Base-by-base conservation (phyloP, 2,797 vertebrate species). In the Channa striata region DNA sequence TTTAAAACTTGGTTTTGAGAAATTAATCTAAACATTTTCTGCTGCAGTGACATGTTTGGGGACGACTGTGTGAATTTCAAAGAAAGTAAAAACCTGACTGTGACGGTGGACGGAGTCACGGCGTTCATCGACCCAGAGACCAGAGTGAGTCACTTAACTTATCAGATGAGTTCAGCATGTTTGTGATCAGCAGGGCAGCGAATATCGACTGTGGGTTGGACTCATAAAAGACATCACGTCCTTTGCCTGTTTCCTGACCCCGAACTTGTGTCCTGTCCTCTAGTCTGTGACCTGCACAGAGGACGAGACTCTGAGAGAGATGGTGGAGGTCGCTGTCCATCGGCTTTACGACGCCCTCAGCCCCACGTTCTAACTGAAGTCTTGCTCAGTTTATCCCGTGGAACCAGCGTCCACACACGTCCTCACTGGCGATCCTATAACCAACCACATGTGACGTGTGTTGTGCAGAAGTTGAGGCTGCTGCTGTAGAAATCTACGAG, bases 21-120 rank as follows among this genome's bases (percentile, higher is more conserved):
- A 4, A 30, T 30, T 4, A 30, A 30, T 30, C n/a, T n/a, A n/a
- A n/a, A n/a, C n/a, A 10, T 61, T 74, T 14, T 77, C 33, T 63
- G 17, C 61, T 79, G 2, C 84, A 96, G 98, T 70, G 97, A 99
- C 87, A 98, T 98, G 95, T 99, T 99, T 76, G 97, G 97, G 59
- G 96, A 96, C 43, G 96, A 97, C 40, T 97, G 93, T 57, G 95
- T 99, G 14, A 94, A 91, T 52, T 91, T 93, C 20, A 95, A 94
- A 60, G 95, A 96, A 5, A 87, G 89, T 39, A 90, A 91, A 20
- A 63, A 90, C 30, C 60, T 97, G 20, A 93, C 91, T 0, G 84
- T 99, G 86, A 96, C 94, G 0, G 96, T 99, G 66, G 97, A 97
- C 9, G 96, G 96, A 2, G 97, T 95, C 75, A 95, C 96, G 0